Percentiles rank a stretch among this genome's conserved stretches.
These are phyloP conservation scores for Atlantisia rogersi DNA, from an alignment of 2,113 vertebrate species.

Conservation along the genomic window DNA sequence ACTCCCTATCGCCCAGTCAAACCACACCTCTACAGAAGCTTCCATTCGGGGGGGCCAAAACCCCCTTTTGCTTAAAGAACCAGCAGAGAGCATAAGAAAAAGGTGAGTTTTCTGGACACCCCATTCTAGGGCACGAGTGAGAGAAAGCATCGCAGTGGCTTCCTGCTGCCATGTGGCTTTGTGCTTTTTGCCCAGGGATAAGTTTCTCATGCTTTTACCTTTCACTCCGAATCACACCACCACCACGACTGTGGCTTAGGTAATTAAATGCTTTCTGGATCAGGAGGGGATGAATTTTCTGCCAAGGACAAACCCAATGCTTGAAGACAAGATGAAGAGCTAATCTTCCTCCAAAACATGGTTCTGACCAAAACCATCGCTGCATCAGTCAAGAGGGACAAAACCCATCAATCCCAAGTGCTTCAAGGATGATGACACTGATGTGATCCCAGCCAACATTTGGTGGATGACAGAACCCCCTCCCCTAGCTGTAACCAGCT, in stretches of 20 bases:
- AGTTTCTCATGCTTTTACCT: background rate
- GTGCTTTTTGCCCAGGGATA: background rate
- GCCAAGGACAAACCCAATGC: background rate
- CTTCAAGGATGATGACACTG: background rate
- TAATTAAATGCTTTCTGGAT: background rate
- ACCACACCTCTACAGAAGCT: background rate
- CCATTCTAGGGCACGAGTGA: too few species aligned
- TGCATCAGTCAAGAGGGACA: background rate
- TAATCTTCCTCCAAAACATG: background rate
- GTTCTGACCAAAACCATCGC: background rate
- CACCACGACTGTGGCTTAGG: background rate
- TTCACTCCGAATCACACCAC: background rate
- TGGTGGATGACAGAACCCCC: background rate
- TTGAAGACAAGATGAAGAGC: background rate
- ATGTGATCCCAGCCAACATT: accelerated
- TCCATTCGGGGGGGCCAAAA: background rate
- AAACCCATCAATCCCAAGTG: accelerated
- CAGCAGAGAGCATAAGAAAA: background rate
- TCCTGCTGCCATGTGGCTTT: background rate
- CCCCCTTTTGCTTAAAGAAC: background rate
- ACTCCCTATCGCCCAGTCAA: background rate
- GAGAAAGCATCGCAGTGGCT: accelerated
- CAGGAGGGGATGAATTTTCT: background rate
- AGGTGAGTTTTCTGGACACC: background rate
- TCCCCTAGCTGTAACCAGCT: background rate